Percentiles rank a stretch among this genome's conserved stretches.
phyloP scores from a whole-genome alignment of 2,888 invertebrate genomes.

The Heliconius aoede region DNA sequence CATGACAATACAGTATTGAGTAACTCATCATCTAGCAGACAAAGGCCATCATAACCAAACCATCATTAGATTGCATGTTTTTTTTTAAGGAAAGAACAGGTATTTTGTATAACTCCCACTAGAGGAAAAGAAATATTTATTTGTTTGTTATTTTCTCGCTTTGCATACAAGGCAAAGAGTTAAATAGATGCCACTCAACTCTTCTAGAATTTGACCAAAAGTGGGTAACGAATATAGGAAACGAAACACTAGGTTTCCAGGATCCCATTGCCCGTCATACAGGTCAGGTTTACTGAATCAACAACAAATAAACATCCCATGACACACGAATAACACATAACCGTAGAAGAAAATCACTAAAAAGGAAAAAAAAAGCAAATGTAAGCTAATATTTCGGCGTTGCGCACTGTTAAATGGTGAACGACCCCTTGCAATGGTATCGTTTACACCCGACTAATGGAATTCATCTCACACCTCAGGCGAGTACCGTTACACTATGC shows the following conservation, averaged over 20 bases:
- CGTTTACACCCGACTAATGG: slow-evolving; percentile 63
- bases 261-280: too few species aligned
- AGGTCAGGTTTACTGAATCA: too few species aligned
- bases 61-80: background rate
- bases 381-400: slow-evolving; percentile 22
- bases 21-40: slow-evolving; percentile 35
- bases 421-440: slow-evolving; percentile 58
- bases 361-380: slow-evolving; percentile 4
- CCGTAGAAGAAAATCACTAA: slow-evolving; percentile 38
- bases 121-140: background rate
- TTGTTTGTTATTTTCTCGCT: background rate
- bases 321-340: background rate
- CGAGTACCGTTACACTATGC: slow-evolving; percentile 75
- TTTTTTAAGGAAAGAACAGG: background rate
- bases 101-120: background rate
- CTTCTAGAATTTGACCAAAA: too few species aligned
- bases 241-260: background rate
- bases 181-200: too few species aligned
- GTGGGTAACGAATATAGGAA: background rate
- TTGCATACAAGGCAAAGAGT: background rate
- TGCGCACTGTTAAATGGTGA: slow-evolving; percentile 47
- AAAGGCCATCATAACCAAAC: background rate
- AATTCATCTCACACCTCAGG: slow-evolving; percentile 72
- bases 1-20: slow-evolving; percentile 49
- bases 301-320: background rate